Evolutionary conservation across 2,797 vertebrate species (phyloP).

Genomic region (Lindbergichthys nudifrons): DNA sequence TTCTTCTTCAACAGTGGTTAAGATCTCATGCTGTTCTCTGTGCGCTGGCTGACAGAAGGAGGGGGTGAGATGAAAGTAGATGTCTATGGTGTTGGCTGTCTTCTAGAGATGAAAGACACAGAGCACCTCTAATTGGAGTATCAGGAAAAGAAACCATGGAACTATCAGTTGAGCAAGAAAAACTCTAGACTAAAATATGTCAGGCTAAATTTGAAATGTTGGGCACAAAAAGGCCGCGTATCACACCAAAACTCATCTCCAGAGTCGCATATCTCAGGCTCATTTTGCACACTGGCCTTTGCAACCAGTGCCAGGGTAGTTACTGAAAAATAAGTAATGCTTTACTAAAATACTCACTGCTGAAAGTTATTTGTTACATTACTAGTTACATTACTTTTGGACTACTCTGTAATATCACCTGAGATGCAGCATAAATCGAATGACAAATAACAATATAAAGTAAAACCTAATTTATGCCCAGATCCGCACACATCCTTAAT

Average conservation of each 20-base stretch:
- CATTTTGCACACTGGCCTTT: not conserved
- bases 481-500: no score
- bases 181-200: not conserved
- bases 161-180: not conserved
- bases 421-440: no score
- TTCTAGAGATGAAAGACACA: slow-evolving; percentile 1
- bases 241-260: not conserved
- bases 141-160: slow-evolving; percentile 1
- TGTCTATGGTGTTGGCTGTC: not conserved
- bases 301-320: not conserved
- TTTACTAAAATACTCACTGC: no score
- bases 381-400: no score
- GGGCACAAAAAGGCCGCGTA: not conserved
- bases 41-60: not conserved
- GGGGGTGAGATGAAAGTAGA: slow-evolving; percentile 17
- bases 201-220: not conserved
- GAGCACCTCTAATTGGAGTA: not conserved
- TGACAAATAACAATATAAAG: no score
- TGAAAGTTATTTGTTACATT: no score
- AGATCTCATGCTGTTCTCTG: not conserved
- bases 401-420: no score
- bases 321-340: no score
- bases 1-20: no score
- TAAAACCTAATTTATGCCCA: no score
- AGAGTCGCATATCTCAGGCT: not conserved